Conservation (phyloP, 2,888 invertebrate species). For the Chesias legatella region DNA sequence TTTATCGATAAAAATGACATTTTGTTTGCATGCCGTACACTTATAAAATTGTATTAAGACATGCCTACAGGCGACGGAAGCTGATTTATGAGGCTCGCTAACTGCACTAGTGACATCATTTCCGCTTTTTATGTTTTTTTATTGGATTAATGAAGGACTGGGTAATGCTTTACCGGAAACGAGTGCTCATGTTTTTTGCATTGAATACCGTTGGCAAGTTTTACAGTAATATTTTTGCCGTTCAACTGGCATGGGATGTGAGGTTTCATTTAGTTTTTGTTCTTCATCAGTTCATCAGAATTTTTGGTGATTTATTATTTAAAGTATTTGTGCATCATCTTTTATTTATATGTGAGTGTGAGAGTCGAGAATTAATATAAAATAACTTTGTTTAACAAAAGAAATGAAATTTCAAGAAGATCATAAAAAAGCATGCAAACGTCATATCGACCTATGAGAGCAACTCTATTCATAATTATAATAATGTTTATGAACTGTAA, state of each 20-base stretch:
- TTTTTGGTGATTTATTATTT: too few species aligned
- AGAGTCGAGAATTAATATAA: too few species aligned
- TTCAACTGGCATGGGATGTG: too few species aligned
- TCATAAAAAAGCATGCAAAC: too few species aligned
- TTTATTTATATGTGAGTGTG: too few species aligned
- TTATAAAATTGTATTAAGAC: constrained; percentile 73
- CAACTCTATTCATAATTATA: constrained; percentile 24
- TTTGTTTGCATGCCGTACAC: constrained; percentile 49
- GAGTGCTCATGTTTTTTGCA: constrained; percentile 10
- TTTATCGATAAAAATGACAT: constrained; percentile 21
- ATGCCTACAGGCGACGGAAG: constrained; percentile 55
- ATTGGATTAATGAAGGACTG: constrained; percentile 12
- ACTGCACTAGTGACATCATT: constrained; percentile 46
- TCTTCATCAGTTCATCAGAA: too few species aligned
- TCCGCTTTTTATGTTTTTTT: constrained; percentile 18
- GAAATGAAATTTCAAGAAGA: too few species aligned
- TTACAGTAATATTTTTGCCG: too few species aligned
- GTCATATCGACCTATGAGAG: constrained; percentile 27
- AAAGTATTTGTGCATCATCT: too few species aligned
- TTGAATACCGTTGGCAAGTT: not conserved
- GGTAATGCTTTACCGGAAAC: constrained; percentile 8
- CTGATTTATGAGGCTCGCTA: constrained; percentile 64
- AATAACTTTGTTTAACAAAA: too few species aligned
- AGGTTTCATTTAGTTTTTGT: too few species aligned
- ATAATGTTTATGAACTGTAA: constrained; percentile 36